Conservation (phyloP, 2,888 invertebrate genomes). For the Flexamia atlantica region DNA sequence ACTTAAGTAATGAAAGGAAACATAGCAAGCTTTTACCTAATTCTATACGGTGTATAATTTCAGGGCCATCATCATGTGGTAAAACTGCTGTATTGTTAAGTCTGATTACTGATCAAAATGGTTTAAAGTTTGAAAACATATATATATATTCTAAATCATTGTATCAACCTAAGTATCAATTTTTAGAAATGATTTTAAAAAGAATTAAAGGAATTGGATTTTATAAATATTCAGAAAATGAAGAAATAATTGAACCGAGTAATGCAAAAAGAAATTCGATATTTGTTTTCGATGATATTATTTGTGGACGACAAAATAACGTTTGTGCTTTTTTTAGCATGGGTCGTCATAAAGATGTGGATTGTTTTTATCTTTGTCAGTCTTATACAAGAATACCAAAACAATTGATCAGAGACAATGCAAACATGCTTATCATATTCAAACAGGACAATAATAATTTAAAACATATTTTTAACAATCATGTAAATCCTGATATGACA, state of each 20-base stretch:
- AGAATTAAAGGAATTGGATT: background rate
- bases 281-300: background rate
- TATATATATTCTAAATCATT: slow-evolving; percentile 6
- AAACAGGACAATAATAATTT: background rate
- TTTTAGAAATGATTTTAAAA: background rate
- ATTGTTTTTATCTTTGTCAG: slow-evolving; percentile 11
- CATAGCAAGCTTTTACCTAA: background rate
- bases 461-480: background rate
- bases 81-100: background rate
- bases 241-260: background rate
- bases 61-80: background rate
- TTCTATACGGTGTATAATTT: background rate
- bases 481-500: background rate
- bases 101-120: background rate
- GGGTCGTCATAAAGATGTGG: background rate
- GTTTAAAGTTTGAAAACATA: background rate
- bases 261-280: background rate
- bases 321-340: slow-evolving; percentile 1
- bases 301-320: background rate
- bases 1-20: background rate
- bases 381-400: background rate
- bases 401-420: background rate
- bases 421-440: background rate
- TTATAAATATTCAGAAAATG: slow-evolving; percentile 1
- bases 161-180: background rate